These are phyloP conservation scores for Xyliphius kryptos DNA, from an alignment of 2,113 vertebrate species.

Conservation along the genomic window DNA sequence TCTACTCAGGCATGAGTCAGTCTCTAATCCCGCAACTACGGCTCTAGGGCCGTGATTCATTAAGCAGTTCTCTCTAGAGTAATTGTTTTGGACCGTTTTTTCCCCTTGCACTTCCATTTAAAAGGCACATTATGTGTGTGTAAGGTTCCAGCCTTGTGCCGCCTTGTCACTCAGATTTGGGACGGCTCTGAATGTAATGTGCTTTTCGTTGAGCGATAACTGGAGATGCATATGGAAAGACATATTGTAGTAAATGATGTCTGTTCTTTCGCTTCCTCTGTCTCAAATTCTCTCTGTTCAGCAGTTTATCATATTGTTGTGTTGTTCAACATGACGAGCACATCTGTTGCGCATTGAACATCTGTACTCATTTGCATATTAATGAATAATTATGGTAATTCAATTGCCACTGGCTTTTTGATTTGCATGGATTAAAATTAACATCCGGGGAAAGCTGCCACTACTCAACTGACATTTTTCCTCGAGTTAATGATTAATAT, in stretches of 20 bases:
- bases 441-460: conserved; percentile 35
- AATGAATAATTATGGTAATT: conserved; percentile 71
- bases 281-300: not conserved
- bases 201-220: conserved; percentile 7
- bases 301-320: conserved; percentile 50
- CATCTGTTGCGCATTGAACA: conserved; percentile 65
- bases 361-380: conserved; percentile 67
- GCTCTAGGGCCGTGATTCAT: too few species aligned
- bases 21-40: too few species aligned
- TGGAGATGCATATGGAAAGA: conserved; percentile 17
- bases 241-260: conserved; percentile 15
- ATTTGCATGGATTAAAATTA: conserved; percentile 51
- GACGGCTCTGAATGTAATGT: conserved; percentile 12
- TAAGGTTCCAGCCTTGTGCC: conserved; percentile 20
- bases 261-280: not conserved
- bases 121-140: conserved; percentile 11
- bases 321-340: conserved; percentile 52
- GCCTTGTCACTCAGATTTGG: conserved; percentile 26
- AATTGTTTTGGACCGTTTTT: too few species aligned
- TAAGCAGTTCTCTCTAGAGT: too few species aligned
- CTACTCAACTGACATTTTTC: conserved; percentile 29
- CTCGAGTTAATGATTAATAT: conserved; percentile 31
- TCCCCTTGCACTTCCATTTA: conserved; percentile 23
- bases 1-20: too few species aligned
- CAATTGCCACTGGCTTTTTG: conserved; percentile 50